Percentiles rank a stretch among this genome's conserved stretches.
phyloP scores from a whole-genome alignment of 37 sponge, comb jelly and placozoan genomes.

The Ianthella basta region DNA sequence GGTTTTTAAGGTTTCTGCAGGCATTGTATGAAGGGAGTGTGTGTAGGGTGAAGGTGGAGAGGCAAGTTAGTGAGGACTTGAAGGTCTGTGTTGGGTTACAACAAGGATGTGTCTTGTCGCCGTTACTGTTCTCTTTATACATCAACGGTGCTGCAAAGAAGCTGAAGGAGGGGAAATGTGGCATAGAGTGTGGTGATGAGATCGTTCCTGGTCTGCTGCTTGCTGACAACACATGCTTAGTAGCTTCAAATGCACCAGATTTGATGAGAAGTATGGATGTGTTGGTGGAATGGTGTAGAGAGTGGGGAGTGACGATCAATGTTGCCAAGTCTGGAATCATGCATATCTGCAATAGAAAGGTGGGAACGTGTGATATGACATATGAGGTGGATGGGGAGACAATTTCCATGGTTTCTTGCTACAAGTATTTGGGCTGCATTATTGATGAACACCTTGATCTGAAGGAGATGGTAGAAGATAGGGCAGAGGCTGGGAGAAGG shows the following conservation, averaged over 20 bases:
- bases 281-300: conserved; percentile 21
- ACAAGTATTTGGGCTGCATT: conserved; percentile 6
- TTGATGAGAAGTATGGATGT: conserved; percentile 7
- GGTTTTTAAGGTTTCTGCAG: too few relatives aligned
- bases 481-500: neutral
- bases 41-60: too few relatives aligned
- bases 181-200: too few relatives aligned
- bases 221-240: conserved; percentile 6
- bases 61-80: too few relatives aligned
- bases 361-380: neutral
- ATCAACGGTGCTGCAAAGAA: too few relatives aligned
- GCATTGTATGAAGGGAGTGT: too few relatives aligned
- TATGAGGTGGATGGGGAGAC: conserved; percentile 17
- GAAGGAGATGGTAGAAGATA: conserved; percentile 7
- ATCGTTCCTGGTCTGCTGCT: too few relatives aligned
- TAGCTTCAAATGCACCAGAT: neutral
- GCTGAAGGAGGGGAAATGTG: too few relatives aligned
- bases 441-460: conserved; percentile 9
- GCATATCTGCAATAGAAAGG: neutral
- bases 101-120: too few relatives aligned
- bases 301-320: conserved; percentile 1
- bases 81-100: too few relatives aligned
- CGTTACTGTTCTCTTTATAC: too few relatives aligned
- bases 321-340: conserved; percentile 8
- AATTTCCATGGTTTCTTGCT: neutral